Evolutionary conservation across 2,888 invertebrate species (phyloP), one percentile per base, ranked within the genome.

Genomic region (Zeuzera pyrina): DNA sequence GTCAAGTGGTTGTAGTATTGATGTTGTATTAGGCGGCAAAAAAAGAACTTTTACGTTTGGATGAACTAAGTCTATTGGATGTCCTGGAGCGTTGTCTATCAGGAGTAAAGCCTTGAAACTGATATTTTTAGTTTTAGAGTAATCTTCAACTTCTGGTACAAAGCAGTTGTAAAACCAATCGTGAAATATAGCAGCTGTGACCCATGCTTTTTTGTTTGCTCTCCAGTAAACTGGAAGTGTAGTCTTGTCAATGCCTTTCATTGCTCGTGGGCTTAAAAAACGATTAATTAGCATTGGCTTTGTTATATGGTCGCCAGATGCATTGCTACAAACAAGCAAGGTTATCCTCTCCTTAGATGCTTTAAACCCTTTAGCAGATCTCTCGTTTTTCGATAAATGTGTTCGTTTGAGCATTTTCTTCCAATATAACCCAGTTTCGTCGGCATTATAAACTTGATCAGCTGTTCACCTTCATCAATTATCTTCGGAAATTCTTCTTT

Each of bases 171-270:
- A 35, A 33, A 45, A 47, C 43, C 44, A 43, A 35, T 47, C 45
- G 37, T 37, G 39, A 43, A 52, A 51, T 39, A 47, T 37, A 31
- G 39, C 37, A 35, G 42, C 38, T 42, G 43, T 47, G 34, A 51
- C 45, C 46, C 41, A 49, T 30, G 47, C 42, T 47, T 47, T 47
- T 35, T 43, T 39, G 42, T 51, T 49, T 39, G 44, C 35, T 41
- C 39, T 41, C 49, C 51, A 51, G 43, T 45, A 40, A 34, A 47
- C 44, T 41, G 43, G 41, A n/a, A n/a, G n/a, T n/a, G n/a, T n/a
- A n/a, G n/a, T n/a, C n/a, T n/a, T n/a, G n/a, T n/a, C n/a, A n/a
- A n/a, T n/a, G n/a, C n/a, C n/a, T n/a, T n/a, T n/a, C n/a, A n/a
- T n/a, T n/a, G n/a, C n/a, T n/a, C n/a, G n/a, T n/a, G n/a, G n/a